phyloP scores from a whole-genome alignment of 2,113 vertebrate species.

The Gavialis gangeticus region DNA sequence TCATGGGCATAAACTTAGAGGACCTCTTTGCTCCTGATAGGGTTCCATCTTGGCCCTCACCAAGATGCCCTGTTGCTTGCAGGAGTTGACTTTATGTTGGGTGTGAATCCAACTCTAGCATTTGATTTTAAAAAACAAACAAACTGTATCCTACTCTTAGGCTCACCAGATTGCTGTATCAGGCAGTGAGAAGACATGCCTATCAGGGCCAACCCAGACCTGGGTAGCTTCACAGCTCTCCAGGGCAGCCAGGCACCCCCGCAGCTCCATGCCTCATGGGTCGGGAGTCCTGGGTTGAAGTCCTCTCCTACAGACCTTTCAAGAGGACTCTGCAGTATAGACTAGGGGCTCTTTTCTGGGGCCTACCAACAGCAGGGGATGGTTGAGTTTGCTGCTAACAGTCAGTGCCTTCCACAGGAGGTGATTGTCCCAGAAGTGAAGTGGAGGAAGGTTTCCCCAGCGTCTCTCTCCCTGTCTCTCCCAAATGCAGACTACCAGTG shows the following conservation, averaged over 20 bases:
- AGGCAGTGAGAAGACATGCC: not conserved
- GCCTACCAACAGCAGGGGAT: no score
- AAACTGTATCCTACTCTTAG: not conserved
- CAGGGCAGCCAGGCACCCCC: not conserved
- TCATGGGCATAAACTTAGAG: not conserved
- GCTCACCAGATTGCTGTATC: not conserved
- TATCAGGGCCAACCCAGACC: not conserved
- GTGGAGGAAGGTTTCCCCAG: constrained; percentile 89
- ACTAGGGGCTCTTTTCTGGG: not conserved
- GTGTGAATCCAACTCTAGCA: not conserved
- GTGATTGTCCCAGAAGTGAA: constrained; percentile 90
- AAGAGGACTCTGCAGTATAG: no score
- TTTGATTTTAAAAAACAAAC: not conserved
- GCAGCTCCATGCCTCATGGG: not conserved
- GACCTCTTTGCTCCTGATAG: not conserved
- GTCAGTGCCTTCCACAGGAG: constrained; percentile 72
- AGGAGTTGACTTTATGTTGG: not conserved
- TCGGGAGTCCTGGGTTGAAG: not conserved
- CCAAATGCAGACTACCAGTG: constrained; percentile 80
- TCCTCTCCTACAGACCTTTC: not conserved
- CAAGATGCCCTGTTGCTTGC: not conserved
- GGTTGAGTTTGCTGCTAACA: fast-evolving
- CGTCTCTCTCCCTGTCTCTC: constrained; percentile 86
- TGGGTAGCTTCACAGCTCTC: no score
- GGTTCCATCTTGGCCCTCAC: not conserved